Percentiles rank a stretch among this genome's conserved stretches.
These are phyloP conservation scores for Burhinus oedicnemus DNA, from an alignment of 2,113 vertebrate species.

Conservation along the genomic window DNA sequence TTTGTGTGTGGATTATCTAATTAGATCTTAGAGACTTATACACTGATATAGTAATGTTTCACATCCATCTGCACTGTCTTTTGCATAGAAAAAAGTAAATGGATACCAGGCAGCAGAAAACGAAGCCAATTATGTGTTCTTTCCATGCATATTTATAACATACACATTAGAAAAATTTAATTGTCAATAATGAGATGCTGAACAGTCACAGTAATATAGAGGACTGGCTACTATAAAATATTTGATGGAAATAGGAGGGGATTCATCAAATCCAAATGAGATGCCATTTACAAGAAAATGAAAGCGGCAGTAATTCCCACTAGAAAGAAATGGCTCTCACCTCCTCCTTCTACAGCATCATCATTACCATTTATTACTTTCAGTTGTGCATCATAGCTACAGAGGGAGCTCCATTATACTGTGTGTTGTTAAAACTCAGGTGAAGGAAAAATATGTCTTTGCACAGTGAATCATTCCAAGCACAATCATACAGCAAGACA, in stretches of 20 bases:
- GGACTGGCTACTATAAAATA: neutral
- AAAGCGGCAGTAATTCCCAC: neutral
- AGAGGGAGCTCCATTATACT: neutral
- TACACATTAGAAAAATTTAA: neutral
- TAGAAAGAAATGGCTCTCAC: neutral
- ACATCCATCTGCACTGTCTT: neutral
- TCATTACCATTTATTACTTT: neutral
- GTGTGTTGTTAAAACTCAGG: neutral
- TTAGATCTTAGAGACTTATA: neutral
- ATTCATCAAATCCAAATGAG: neutral
- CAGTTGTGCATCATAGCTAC: neutral
- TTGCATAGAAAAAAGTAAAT: neutral
- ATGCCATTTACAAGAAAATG: neutral
- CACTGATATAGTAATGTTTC: neutral
- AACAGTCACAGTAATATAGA: neutral
- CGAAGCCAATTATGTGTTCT: neutral
- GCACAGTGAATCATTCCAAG: neutral
- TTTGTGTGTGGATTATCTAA: neutral
- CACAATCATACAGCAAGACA: neutral
- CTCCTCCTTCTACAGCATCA: neutral
- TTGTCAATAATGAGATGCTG: neutral
- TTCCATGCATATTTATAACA: neutral
- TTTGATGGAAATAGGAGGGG: neutral
- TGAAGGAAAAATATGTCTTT: neutral
- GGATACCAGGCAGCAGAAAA: neutral